phyloP scores from a whole-genome alignment of 2,797 vertebrate genomes.

The Pseudochirops corinnae region DNA sequence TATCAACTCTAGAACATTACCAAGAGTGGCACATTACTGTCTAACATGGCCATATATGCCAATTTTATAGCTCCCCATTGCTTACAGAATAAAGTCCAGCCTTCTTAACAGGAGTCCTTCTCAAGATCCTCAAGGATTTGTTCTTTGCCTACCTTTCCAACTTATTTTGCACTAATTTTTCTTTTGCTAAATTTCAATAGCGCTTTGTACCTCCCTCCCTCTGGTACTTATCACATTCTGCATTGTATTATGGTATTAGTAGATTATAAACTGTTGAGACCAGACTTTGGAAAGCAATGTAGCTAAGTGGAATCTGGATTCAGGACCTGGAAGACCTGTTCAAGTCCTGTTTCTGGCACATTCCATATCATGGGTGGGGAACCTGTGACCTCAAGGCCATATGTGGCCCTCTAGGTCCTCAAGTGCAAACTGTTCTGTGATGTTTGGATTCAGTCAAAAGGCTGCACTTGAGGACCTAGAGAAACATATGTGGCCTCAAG shows the following conservation, averaged over 20 bases:
- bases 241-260: background rate
- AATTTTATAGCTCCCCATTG: background rate
- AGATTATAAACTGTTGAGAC: background rate
- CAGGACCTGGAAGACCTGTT: background rate
- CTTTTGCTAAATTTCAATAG: background rate
- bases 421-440: too few relatives aligned
- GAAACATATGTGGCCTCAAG: too few relatives aligned
- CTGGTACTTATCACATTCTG: background rate
- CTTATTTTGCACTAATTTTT: background rate
- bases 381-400: too few relatives aligned
- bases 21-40: background rate
- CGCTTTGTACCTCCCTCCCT: background rate
- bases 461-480: too few relatives aligned
- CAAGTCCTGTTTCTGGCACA: background rate
- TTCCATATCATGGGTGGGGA: background rate
- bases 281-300: background rate
- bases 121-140: background rate
- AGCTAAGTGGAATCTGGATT: background rate
- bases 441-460: too few relatives aligned
- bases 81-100: background rate
- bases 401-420: too few relatives aligned
- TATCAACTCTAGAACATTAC: slow-evolving; percentile 6
- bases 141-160: background rate
- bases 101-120: background rate
- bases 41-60: background rate